Conservation (phyloP, 2,797 vertebrate species). For the Enteromius paludinosus region DNA sequence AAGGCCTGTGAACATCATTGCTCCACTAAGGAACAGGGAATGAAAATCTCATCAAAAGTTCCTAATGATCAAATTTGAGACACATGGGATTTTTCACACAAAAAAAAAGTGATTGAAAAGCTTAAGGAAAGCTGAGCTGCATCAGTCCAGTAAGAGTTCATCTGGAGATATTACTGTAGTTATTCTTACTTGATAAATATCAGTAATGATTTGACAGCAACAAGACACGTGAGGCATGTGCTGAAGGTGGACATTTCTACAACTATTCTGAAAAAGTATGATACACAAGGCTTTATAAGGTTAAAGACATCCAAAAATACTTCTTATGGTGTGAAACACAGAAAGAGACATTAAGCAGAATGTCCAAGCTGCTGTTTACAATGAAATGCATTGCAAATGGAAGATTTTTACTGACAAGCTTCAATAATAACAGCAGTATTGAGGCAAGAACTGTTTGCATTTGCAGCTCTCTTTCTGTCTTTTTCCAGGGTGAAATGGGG, state of each 20-base stretch:
- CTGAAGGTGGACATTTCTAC: not conserved
- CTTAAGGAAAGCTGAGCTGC: not conserved
- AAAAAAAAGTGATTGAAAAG: not conserved
- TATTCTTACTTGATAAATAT: not conserved
- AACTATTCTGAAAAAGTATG: not conserved
- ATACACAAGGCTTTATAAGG: not conserved
- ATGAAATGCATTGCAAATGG: not conserved
- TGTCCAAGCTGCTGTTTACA: not conserved
- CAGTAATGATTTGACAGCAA: not conserved
- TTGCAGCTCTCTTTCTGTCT: constrained; percentile 32
- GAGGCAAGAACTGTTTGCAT: no score
- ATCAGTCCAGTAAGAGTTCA: not conserved
- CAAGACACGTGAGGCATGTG: not conserved
- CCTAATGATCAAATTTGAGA: not conserved
- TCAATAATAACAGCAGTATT: not conserved
- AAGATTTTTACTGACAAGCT: not conserved
- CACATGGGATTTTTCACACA: no score
- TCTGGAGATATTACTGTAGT: not conserved
- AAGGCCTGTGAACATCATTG: no score
- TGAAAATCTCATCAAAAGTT: not conserved
- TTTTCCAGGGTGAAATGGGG: constrained; percentile 88
- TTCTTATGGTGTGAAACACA: not conserved
- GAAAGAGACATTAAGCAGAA: not conserved
- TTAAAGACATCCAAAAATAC: not conserved
- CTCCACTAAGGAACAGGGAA: no score